A percentile compares a stretch with the other conserved stretches of the same genome.
These are phyloP conservation scores for Neodiprion pinetum DNA, from an alignment of 1,140 invertebrate species.

Conservation along the genomic window DNA sequence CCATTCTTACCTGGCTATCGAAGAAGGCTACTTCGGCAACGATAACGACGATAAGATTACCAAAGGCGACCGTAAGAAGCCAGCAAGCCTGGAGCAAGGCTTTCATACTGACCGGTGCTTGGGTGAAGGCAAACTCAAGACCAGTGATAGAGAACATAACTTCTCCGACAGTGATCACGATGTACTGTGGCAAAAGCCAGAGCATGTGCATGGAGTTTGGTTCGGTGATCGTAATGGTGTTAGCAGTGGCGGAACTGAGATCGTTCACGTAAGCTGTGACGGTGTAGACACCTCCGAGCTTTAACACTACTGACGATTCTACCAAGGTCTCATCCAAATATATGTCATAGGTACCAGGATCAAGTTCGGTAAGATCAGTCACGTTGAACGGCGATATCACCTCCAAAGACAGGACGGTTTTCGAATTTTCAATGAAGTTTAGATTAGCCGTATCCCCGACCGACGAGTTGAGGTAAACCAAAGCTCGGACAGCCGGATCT, in stretches of 20 bases:
- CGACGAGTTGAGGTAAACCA: slow-evolving; percentile 30
- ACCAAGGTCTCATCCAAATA: slow-evolving; percentile 45
- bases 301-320: slow-evolving; percentile 46
- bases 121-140: slow-evolving; percentile 89
- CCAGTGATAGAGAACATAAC: slow-evolving; percentile 93
- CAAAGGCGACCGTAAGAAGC: slow-evolving; percentile 88
- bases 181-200: slow-evolving; percentile 87
- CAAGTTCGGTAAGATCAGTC: slow-evolving; percentile 52
- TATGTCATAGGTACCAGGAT: slow-evolving; percentile 52
- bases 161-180: slow-evolving; percentile 82
- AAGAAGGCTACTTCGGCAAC: slow-evolving; percentile 76
- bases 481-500: slow-evolving; percentile 37
- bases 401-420: slow-evolving; percentile 29
- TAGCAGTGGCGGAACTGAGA: slow-evolving; percentile 30
- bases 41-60: slow-evolving; percentile 90
- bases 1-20: slow-evolving; percentile 66
- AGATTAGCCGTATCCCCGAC: slow-evolving; percentile 4
- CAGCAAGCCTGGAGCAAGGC: slow-evolving; percentile 89
- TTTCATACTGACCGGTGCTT: slow-evolving; percentile 92
- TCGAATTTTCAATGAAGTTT: background rate
- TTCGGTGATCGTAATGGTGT: slow-evolving; percentile 63
- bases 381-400: slow-evolving; percentile 36
- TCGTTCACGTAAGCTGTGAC: slow-evolving; percentile 56
- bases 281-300: slow-evolving; percentile 68
- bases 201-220: slow-evolving; percentile 80